Evolutionary conservation across 2,797 vertebrate species (phyloP).

Genomic region (Spinus olivaceus): DNA sequence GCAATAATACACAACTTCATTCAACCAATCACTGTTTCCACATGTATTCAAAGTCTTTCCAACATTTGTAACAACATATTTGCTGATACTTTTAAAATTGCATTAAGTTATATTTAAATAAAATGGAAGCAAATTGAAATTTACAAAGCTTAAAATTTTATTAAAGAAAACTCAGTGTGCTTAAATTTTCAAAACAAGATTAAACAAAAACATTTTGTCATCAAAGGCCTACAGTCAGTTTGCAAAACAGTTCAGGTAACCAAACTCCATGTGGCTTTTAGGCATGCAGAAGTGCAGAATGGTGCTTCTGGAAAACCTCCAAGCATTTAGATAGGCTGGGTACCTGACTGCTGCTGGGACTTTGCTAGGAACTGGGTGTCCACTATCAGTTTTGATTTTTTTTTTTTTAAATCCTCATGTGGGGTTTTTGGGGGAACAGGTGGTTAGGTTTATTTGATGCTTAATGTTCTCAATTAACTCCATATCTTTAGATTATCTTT

Average conservation of each 20-base stretch:
- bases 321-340: background rate
- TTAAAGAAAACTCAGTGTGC: background rate
- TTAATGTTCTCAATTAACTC: background rate
- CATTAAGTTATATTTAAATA: background rate
- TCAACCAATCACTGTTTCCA: background rate
- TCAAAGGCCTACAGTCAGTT: background rate
- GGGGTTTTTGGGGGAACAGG: rapidly evolving
- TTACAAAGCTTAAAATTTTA: background rate
- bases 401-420: background rate
- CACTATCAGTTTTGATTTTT: rapidly evolving
- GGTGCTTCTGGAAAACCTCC: background rate
- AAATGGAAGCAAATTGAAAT: background rate
- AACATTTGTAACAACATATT: background rate
- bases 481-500: background rate
- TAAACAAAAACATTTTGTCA: background rate
- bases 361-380: background rate
- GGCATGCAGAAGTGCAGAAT: background rate
- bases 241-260: background rate
- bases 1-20: background rate
- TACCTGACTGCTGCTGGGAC: background rate
- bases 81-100: background rate
- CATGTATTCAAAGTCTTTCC: background rate
- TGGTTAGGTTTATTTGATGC: background rate
- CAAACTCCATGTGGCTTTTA: background rate
- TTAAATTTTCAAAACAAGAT: background rate